Base-by-base conservation (phyloP, 2,888 invertebrate genomes). In the Eudasyphora cyanicolor region DNA sequence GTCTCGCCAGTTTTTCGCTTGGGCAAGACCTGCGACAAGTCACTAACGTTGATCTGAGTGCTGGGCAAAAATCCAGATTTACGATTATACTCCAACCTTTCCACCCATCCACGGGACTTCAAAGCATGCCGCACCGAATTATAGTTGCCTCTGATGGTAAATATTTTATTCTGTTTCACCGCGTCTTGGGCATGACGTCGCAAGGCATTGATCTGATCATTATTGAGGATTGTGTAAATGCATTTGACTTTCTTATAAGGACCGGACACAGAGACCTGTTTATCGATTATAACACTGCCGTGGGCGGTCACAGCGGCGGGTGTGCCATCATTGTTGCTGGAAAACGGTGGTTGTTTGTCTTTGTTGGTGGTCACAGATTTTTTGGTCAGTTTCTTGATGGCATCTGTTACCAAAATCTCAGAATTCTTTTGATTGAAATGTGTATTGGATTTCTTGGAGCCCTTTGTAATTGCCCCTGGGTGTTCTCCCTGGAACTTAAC, bases 101-200 rank as follows among this genome's bases (percentile, higher is more conserved):
- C 92, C 2, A 92, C 91, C 96, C 96, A 97, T 0, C 96, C 96
- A 60, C 96, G 93, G 54, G 94, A 93, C 3, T 94, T 90, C 7
- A 97, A 92, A 0, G 96, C 95, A 82, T 95, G 93, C 4, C 96
- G 93, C 8, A 97, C 93, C 0, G 95, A 94, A 8, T 95, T 94
- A 91, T 95, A 96, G 70, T 95, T 95, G 1, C 96, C 96, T 87
- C 94, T 94, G 89, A 95, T 95, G 88, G 95, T 94, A 87, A 95
- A 96, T 35, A 95, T 94, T 90, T 94, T 95, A 85, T 93, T 94
- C 4, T 94, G 94, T 86, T 93, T 94, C 88, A 95, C 94, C 0
- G 95, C 95, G 71, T 92, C 93, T 27, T 95, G 95, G 0, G 95
- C 95, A 83, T 93, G 92, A 86, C 94, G 94, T 82, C 94, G 94